Base-by-base conservation (phyloP, 2,797 vertebrate genomes). In the Pseudopleuronectes americanus region DNA sequence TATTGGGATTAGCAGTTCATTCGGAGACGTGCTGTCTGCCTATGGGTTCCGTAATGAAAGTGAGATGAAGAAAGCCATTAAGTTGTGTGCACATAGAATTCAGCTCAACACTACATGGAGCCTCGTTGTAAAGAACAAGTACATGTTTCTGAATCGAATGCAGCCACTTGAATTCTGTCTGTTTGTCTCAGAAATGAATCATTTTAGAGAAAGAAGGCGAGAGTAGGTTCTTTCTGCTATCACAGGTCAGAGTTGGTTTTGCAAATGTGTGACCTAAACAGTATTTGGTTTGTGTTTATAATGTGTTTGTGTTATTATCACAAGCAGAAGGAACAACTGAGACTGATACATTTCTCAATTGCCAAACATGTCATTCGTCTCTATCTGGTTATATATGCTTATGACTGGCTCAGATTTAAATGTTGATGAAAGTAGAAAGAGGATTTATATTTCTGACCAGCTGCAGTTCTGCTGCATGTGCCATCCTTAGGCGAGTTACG, bases 1-100 rank as follows among this genome's bases (percentile, higher is more conserved):
- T 88, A 82, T 86, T 87, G 72, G 45, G 83, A 85, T 85, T 86
- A 77, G 87, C 38, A 53, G 68, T 76, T 87, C 48, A 80, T 71
- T 74, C 10, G 6, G 23, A 71, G 64, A 49, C 5, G 1, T 10
- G 5, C n/a, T 5, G 47, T 45, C 66, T 38, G 68, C 68, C 17
- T 47, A 17, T 64, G 48, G 26, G 13, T 73, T 28, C 61, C 17
- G 22, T 76, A 64, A 87, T 81, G 73, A 57, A 80, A 55, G 66
- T 56, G 23, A 51, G 55, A 73, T 64, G 67, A 62, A 57, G 63
- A 31, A 55, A 57, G 57, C 52, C 48, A 16, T 85, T 77, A 65
- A 71, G 56, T 38, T 41, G 53, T 21, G 58, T 43, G 33, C 41
- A 47, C 33, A 26, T 49, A 57, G 45, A 65, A 61, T 57, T 65